Percentiles rank a stretch among this genome's conserved stretches.
Conservation (phyloP, 2,797 vertebrate species). For the Aphelocoma californica region DNA sequence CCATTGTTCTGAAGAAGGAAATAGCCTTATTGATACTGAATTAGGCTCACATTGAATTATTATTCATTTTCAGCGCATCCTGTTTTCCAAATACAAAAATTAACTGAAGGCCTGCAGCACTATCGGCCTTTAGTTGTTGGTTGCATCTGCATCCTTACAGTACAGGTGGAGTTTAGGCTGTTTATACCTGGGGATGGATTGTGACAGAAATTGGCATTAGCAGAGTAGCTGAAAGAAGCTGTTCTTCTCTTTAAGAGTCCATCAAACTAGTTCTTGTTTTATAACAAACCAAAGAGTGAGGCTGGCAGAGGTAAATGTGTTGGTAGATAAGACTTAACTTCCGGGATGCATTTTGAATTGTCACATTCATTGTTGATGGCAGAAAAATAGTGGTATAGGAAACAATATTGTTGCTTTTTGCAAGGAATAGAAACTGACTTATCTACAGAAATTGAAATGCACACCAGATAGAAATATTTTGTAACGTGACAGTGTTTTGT, state of each 20-base stretch:
- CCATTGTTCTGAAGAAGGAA: slow-evolving; percentile 67
- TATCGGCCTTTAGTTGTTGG: not conserved
- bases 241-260: not conserved
- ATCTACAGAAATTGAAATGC: not conserved
- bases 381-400: not conserved
- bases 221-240: not conserved
- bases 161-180: not conserved
- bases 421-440: not conserved
- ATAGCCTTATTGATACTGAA: slow-evolving; percentile 64
- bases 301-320: not conserved
- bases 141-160: not conserved
- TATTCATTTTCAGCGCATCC: slow-evolving; percentile 30
- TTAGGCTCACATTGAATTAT: slow-evolving; percentile 55
- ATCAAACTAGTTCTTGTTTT: not conserved
- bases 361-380: not conserved
- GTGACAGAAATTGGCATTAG: not conserved
- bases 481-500: not conserved
- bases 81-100: slow-evolving; percentile 48
- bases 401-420: not conserved
- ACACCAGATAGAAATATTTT: not conserved
- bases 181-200: not conserved
- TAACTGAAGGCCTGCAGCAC: not conserved
- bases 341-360: not conserved
- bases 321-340: not conserved
- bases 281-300: not conserved